Evolutionary conservation across 1,140 invertebrate species (phyloP), one percentile per base, ranked within the genome.

Genomic region (Nasonia longicornis): DNA sequence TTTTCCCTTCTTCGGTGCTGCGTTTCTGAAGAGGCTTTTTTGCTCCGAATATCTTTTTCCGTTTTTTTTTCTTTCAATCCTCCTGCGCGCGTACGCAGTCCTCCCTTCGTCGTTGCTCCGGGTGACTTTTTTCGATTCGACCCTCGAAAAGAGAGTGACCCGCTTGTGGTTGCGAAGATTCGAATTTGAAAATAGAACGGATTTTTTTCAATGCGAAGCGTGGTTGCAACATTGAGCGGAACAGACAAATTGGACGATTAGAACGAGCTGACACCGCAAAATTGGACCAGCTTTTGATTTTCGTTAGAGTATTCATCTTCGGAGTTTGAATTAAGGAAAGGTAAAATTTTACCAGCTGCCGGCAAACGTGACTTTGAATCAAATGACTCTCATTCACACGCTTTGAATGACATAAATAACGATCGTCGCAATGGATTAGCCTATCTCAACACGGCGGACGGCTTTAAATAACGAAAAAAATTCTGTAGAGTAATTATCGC

Each of bases 131-230:
- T 79, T 79, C 26, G 16, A 67, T 35, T 35, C 63, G 63, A 80
- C 72, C 72, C 64, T 80, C 35, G n/a, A 11, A 35, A 79, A 29
- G 70, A 42, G 69, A 42, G 7, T 80, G 72, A 80, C 72, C 79
- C 73, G 72, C 58, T 64, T 42, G 3, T 64, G 20, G 12, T 26
- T 14, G 71, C 10, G 38, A 42, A 14, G 11, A 26, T 45, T 20
- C 22, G 42, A 67, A 69, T 64, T 73, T 80, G 70, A 10, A 80
- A 75, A 75, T 80, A 75, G 79, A 80, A 75, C 72, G 38, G 4
- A 73, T 12, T 42, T 73, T 79, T 79, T 73, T 79, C 20, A 7
- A 3, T 20, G 52, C 20, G 52, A 20, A 58, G 14, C 14, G 52
- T 20, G 52, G 52, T 58, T 58, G 52, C 31, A 64, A 20, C 6